Conservation (phyloP, 2,888 invertebrate genomes). For the Nephrotoma guestfalica region DNA sequence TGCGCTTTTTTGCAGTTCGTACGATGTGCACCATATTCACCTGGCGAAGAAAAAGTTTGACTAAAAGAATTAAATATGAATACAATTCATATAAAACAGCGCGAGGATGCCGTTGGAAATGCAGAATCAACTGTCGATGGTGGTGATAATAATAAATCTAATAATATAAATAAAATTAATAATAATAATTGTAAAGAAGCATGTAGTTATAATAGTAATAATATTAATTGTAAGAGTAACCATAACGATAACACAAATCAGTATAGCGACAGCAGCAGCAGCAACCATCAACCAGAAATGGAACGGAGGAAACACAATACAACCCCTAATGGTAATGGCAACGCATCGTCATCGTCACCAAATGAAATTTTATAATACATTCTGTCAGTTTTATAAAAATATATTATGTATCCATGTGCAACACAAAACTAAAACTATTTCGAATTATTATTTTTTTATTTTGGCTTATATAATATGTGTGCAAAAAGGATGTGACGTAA, state of each 20-base stretch:
- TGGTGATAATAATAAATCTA: background rate
- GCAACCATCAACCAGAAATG: background rate
- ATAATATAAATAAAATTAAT: background rate
- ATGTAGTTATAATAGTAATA: background rate
- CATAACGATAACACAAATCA: background rate
- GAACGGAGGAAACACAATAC: background rate
- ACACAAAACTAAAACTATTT: background rate
- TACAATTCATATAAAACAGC: constrained; percentile 17
- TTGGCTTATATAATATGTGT: background rate
- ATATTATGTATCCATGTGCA: background rate
- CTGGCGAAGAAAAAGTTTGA: constrained; percentile 73
- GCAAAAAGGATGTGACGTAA: background rate
- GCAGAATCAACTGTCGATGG: constrained; percentile 18
- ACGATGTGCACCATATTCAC: constrained; percentile 51
- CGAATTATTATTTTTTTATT: background rate
- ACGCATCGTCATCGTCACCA: background rate
- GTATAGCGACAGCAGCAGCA: background rate
- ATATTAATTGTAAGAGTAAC: background rate
- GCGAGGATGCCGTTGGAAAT: constrained; percentile 22
- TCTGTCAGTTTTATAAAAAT: background rate
- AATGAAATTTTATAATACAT: constrained; percentile 1
- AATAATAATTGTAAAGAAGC: background rate
- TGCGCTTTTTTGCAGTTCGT: constrained; percentile 51
- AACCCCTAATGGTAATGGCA: background rate
- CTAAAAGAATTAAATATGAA: constrained; percentile 35